These are phyloP conservation scores for Martes martes DNA, from an alignment of 2,113 vertebrate species.

Conservation along the genomic window DNA sequence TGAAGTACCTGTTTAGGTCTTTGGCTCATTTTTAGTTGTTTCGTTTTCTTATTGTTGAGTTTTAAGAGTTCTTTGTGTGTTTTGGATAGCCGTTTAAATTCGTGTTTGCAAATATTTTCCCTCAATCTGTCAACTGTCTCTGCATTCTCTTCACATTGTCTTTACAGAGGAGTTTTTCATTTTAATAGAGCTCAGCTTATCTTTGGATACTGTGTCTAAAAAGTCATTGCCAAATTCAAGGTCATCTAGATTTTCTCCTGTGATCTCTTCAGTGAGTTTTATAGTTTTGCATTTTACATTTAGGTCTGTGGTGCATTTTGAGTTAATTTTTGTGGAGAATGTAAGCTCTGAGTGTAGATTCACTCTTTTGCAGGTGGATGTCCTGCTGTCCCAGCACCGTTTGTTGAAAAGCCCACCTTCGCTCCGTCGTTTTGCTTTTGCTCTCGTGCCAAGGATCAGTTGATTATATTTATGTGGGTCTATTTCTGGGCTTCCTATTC, in stretches of 20 bases:
- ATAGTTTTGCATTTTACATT: not conserved
- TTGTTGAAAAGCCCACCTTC: not conserved
- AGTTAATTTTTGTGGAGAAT: not conserved
- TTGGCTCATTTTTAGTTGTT: not conserved
- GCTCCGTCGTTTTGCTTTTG: not conserved
- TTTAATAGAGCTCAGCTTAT: not conserved
- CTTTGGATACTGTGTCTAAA: not conserved
- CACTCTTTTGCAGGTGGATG: not conserved
- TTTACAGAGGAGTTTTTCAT: not conserved
- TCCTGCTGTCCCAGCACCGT: not conserved
- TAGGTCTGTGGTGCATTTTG: not conserved
- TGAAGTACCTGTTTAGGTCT: not conserved
- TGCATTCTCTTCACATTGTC: not conserved
- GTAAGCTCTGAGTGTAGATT: not conserved
- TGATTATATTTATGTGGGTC: not conserved
- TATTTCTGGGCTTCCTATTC: not conserved
- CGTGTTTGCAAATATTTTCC: not conserved
- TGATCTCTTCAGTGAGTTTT: not conserved
- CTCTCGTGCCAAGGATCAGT: not conserved
- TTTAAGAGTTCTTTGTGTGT: not conserved
- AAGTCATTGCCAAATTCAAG: not conserved
- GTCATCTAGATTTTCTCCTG: not conserved
- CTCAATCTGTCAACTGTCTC: not conserved
- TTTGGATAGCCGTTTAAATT: not conserved
- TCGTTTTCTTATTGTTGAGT: not conserved